Base-by-base conservation (phyloP, 2,888 invertebrate genomes). In the Gortyna flavago region DNA sequence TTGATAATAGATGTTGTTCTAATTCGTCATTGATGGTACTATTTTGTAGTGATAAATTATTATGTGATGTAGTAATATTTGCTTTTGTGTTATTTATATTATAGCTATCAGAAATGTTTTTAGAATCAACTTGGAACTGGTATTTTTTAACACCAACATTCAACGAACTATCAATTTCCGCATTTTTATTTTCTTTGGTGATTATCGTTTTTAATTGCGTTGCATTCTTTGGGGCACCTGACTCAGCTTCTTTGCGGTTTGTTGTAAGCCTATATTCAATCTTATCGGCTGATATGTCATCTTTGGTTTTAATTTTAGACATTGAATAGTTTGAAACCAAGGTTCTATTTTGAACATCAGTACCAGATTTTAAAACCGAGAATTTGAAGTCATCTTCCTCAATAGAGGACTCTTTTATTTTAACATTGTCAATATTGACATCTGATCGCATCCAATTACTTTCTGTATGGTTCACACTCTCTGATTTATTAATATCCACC, bases 1-100 rank as follows among this genome's bases (percentile, higher is more conserved):
- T 65, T 73, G 79, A 75, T 67, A 18, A 11, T 65, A 79, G 65
- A 78, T 81, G 81, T 48, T 81, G 59, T 62, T 75, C 67, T 71
- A 79, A 72, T n/a, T 80, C 65, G 61, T 66, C 62, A 84, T 78
- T 84, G 35, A 65, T 62, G 13, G 62, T 62, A 71, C 25, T 77
- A 11, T 77, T 73, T 67, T 71, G 44, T 44, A 41, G 29, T 35
- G 61, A 57, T 79, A 75, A 72, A 57, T 71, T 61, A 72, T 13
- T 16, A 64, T 72, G 29, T 62, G 41, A 64, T 54, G 41, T 35
- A 48, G 61, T 69, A 62, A 51, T 44, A 44, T 72, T 83, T 54
- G 13, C 2, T 68, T 61, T 71, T 48, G 32, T 29, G 59, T 73
- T 71, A 68, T 29, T 71, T 29, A 61, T 35, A n/a, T 48, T 59